These are phyloP conservation scores for Trochalopteron elliotii DNA, from an alignment of 2,113 vertebrate genomes.

Conservation along the genomic window DNA sequence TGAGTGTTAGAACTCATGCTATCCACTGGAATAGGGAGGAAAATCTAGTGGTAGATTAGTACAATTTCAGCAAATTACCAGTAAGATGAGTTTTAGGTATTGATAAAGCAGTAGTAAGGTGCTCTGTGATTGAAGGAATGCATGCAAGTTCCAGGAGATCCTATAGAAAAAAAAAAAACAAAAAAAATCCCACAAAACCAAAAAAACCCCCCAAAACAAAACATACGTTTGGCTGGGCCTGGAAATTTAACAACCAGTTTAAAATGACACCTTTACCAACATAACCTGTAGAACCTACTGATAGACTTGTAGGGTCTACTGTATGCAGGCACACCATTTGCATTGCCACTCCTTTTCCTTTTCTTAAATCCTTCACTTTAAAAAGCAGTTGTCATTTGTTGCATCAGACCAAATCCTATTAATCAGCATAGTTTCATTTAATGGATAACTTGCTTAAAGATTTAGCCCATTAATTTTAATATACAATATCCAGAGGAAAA, in stretches of 20 bases:
- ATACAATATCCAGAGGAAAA: background rate
- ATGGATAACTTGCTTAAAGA: background rate
- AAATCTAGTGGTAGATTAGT: background rate
- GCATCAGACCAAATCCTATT: background rate
- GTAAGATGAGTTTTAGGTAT: background rate
- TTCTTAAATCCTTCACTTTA: background rate
- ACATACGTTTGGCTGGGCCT: background rate
- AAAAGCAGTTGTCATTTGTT: background rate
- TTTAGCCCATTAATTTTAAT: background rate
- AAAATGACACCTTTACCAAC: background rate
- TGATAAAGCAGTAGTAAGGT: background rate
- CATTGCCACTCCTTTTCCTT: background rate
- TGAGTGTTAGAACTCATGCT: background rate
- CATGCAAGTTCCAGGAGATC: background rate
- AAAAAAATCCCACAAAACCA: too few species aligned
- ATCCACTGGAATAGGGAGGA: background rate
- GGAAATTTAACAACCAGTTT: background rate
- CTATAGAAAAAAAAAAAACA: background rate
- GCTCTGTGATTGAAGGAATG: background rate
- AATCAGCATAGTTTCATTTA: background rate
- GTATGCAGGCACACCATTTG: background rate
- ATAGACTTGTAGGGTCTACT: background rate
- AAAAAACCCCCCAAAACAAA: too few species aligned
- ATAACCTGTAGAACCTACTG: background rate
- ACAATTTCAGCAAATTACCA: background rate